Evolutionary conservation across 2,113 vertebrate genomes (phyloP), one percentile per base, ranked within the genome.

Genomic region (Ageneiosus marmoratus): DNA sequence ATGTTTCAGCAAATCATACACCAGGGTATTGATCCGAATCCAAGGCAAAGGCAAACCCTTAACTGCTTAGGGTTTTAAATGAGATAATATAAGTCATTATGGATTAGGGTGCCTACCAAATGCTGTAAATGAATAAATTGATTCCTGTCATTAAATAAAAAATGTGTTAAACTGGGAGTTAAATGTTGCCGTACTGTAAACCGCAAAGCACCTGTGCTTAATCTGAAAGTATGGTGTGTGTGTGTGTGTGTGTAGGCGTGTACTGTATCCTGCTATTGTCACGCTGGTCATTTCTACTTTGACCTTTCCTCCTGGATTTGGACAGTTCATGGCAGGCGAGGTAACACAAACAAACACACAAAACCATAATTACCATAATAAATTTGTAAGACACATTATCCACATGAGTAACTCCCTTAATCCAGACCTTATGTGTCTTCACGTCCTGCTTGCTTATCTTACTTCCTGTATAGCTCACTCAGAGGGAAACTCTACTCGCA

Each of bases 321-420:
- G 98, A 79, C 98, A 99, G 89, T 99, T 98, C 90, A 99, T 99
- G 98, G 98, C 97, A 0, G 98, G 98, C 86, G 94, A 95, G 96
- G 98, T 99, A 94, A 70, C 55, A n/a, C 34, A 24, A 44, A 34
- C 65, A 24, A 76, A 70, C 65, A 79, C 63, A 76, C 69, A 74
- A 51, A 67, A 81, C 77, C 10, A 27, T 27, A 67, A 12, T 4
- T 6, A 60, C 10, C n/a, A 62, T 1, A 34, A 15, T 5, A 10
- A 10, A 58, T 58, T n/a, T 1, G 24, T n/a, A 11, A 20, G 4
- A 20, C 16, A 53, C 16, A 53, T 16, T 53, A 53, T 53, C 16
- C 16, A 53, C 24, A 58, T 20, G 7, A 55, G 18, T 55, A 53
- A 0, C 24, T 60, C 10, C n/a, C n/a, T 27, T 60, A 60, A 60